Percentiles rank a stretch among this genome's conserved stretches.
These are phyloP conservation scores for Pollimyrus isidori DNA, from an alignment of 2,113 vertebrate genomes.

Conservation along the genomic window DNA sequence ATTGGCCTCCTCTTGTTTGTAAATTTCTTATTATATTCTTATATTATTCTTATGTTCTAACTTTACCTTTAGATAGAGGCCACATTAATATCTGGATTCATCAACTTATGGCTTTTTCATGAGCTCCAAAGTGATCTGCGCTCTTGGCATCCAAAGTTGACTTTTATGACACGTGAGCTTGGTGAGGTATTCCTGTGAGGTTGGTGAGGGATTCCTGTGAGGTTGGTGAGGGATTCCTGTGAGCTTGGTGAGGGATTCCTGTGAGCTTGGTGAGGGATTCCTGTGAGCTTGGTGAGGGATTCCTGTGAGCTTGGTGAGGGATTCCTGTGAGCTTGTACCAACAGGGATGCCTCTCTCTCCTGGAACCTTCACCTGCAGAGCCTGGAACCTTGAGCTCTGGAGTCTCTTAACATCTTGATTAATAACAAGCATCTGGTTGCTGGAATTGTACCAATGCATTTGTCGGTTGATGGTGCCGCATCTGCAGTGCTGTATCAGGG, in stretches of 20 bases:
- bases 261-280: neutral
- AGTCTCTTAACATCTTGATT: neutral
- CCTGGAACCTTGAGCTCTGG: neutral
- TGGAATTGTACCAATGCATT: neutral
- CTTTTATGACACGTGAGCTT: neutral
- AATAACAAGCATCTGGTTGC: neutral
- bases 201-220: neutral
- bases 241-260: neutral
- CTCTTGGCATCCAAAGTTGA: neutral
- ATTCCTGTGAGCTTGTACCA: neutral
- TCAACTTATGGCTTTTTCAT: neutral
- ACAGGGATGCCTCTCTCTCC: neutral
- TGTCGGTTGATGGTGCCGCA: neutral
- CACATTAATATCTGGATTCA: neutral
- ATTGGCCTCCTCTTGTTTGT: no score
- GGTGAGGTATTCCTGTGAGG: neutral
- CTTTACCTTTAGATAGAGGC: neutral
- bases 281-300: neutral
- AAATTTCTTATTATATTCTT: no score
- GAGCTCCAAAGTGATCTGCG: neutral
- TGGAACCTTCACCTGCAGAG: neutral
- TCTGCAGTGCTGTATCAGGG: neutral
- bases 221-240: neutral
- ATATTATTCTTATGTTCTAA: no score
- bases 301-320: neutral